A percentile compares a stretch with the other conserved stretches of the same genome.
phyloP scores from a whole-genome alignment of 2,888 invertebrate species.

The Anorthoa munda region DNA sequence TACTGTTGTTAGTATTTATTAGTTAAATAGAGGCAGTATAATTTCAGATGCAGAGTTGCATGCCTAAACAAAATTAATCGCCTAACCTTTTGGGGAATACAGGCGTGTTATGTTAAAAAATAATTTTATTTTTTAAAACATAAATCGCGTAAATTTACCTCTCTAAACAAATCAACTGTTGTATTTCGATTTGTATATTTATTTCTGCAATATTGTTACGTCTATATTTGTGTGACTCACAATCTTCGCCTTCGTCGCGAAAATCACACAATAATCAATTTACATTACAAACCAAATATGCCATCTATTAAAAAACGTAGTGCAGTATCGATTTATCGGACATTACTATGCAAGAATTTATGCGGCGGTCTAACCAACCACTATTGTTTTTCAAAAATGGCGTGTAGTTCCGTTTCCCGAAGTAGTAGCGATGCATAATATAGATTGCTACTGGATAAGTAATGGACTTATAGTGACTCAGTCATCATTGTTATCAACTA shows the following conservation, averaged over 20 bases:
- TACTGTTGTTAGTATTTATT: constrained; percentile 41
- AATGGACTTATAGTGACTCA: constrained; percentile 54
- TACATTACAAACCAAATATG: constrained; percentile 28
- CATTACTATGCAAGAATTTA: constrained; percentile 69
- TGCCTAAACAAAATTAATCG: constrained; percentile 5
- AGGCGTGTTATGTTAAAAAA: not conserved
- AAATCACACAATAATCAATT: constrained; percentile 37
- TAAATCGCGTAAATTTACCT: constrained; percentile 1
- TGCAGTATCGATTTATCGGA: constrained; percentile 29
- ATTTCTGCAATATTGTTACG: constrained; percentile 5
- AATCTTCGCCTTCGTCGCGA: not conserved
- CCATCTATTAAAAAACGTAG: constrained; percentile 33
- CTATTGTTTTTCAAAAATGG: constrained; percentile 72
- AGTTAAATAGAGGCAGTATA: constrained; percentile 21
- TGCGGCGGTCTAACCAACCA: constrained; percentile 48
- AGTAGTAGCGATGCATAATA: constrained; percentile 61
- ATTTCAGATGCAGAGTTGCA: constrained; percentile 29
- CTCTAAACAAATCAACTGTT: not conserved
- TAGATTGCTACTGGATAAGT: constrained; percentile 58
- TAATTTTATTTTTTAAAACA: not conserved
- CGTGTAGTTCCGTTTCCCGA: constrained; percentile 58
- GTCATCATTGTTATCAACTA: constrained; percentile 35
- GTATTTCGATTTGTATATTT: constrained; percentile 7
- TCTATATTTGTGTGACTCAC: constrained; percentile 35
- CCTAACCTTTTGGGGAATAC: not conserved